phyloP scores from a whole-genome alignment of 2,113 vertebrate species.

The Phalacrocorax pelagicus region DNA sequence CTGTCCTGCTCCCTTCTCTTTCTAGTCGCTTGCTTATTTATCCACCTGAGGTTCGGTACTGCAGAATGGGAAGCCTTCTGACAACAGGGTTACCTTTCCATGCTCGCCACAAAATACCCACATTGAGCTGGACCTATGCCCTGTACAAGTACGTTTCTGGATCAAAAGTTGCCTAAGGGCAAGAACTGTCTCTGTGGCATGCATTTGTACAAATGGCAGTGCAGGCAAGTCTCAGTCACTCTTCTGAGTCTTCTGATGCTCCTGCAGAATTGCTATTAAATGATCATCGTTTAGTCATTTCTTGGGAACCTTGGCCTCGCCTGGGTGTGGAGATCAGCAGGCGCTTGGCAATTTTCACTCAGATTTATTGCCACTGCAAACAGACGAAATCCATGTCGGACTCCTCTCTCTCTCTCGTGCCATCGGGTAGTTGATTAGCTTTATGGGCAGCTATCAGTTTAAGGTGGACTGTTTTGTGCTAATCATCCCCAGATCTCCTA shows the following conservation, averaged over 20 bases:
- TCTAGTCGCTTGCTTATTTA: rapidly evolving
- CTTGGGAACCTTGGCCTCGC: not conserved
- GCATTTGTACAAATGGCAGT: not conserved
- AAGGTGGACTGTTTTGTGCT: not conserved
- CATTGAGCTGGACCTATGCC: not conserved
- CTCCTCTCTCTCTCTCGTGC: not conserved
- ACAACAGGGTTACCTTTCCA: rapidly evolving
- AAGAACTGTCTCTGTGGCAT: not conserved
- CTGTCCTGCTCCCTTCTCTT: not conserved
- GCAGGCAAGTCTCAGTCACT: not conserved
- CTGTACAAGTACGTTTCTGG: rapidly evolving
- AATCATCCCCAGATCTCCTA: not conserved
- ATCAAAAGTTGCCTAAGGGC: not conserved
- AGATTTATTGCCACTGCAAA: not conserved
- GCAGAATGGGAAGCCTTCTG: not conserved
- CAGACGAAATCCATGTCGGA: not conserved
- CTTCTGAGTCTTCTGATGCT: not conserved
- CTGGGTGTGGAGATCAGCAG: not conserved
- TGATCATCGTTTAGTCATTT: not conserved
- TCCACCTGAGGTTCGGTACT: not conserved
- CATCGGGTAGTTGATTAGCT: not conserved
- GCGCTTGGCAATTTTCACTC: not conserved
- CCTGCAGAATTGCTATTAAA: not conserved
- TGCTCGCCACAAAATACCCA: rapidly evolving
- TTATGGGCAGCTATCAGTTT: not conserved